Evolutionary conservation across 1,140 invertebrate species (phyloP), one percentile per base, ranked within the genome.

Genomic region (Marisa cornuarietis): DNA sequence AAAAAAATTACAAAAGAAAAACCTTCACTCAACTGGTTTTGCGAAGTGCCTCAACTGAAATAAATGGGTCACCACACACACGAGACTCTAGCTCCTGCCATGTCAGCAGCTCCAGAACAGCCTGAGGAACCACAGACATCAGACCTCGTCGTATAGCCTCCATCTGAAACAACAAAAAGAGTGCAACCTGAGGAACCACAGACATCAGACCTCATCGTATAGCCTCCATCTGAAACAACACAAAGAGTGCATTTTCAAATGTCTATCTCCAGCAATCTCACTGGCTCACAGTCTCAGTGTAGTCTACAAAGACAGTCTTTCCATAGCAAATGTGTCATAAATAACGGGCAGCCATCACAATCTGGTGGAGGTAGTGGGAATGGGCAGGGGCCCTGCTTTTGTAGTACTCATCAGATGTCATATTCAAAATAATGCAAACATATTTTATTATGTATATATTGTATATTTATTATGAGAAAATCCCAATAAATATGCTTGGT

Each of bases 21-120:
- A 58, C 16, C 54, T 58, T 9, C 54, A 58, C 54, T 58, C 54
- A 58, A 90, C 90, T 87, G 51, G 85, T 86, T 83, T 86, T 86
- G 76, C 82, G 85, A 0, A 91, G 82, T 26, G 87, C 88, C 68
- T 91, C 90, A 13, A 91, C 80, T n/a, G 89, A 81, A 31, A 91
- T 91, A 54, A 90, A 86, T 14, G 90, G 87, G 72, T 91, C 87
- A 24, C 90, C 90, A 86, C 90, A 90, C 42, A 91, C 83, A 58
- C 88, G 77, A n/a, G 86, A 85, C 80, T 91, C 90, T 31, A 91
- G 82, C 76, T 91, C 90, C 62, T 90, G 90, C 90, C 90, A 91
- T 8, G 90, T 90, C 52, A 91, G 77, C 24, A 91, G 78, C 77
- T 89, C 84, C 20, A 91, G 82, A 14, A 90, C 89, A 79, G 90